Base-by-base conservation (phyloP, 2,797 vertebrate genomes). In the Podarcis siculus region DNA sequence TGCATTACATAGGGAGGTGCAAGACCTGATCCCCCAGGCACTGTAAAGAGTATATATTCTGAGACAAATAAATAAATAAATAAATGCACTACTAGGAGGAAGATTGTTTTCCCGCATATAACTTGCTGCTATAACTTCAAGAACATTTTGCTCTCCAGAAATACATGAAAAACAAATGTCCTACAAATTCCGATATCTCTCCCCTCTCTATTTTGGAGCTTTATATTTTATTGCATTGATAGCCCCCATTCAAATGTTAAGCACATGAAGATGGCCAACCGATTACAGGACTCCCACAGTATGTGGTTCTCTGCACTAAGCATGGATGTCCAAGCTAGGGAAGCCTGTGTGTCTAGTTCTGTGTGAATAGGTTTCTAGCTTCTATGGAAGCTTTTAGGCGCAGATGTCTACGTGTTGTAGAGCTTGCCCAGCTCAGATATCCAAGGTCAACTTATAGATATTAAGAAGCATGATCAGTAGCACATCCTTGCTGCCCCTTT, bases 151-250 rank as follows among this genome's bases (percentile, higher is more conserved):
- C 89, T 83, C 6, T 25, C 39, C 79, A 66, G 13, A 83, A 83
- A 82, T 37, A 2, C 1, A 39, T 80, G 21, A 89, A 69, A 39
- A 17, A 37, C 2, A 2, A 87, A 30, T 4, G 27, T 17, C 66
- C 85, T 85, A 79, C 5, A 88, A 89, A 67, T 3, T 67, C 61
- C 19, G 37, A 80, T 86, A 88, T 87, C 67, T 91, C 66, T 71
- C 71, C 23, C 3, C 85, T 61, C 42, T 90, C 27, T 35, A 75
- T 86, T 88, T 88, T 89, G 37, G 91, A 81, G 88, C 82, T 89
- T 67, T 35, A 8, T 66, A 78, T 75, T 94, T 91, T 86, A 93
- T 1, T 27, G 91, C 90, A 94, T 83, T 82, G 89, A 35, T 73
- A 49, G 30, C 21, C 13, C 3, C 21, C 25, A 55, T 55, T 30